Conservation (phyloP, 1,140 invertebrate genomes). For the Ridgeia piscesae region DNA sequence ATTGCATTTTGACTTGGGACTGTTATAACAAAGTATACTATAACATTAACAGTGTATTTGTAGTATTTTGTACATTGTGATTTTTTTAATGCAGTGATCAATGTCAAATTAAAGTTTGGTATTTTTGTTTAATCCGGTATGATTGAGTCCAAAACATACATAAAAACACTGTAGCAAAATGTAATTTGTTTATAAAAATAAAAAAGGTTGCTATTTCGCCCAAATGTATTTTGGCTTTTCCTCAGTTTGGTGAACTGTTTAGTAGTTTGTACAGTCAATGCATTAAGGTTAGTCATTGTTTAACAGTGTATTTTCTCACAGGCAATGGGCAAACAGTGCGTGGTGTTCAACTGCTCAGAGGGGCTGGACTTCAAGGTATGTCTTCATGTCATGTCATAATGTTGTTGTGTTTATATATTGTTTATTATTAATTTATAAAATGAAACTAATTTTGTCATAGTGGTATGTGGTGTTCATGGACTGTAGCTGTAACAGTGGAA, state of each 20-base stretch:
- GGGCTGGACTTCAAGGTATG: constrained; percentile 66
- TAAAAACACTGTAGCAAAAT: no score
- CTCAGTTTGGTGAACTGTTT: no score
- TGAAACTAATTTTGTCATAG: background rate
- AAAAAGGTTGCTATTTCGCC: background rate
- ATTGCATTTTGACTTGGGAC: no score
- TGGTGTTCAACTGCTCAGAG: constrained; percentile 61
- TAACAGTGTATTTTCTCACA: constrained; percentile 25
- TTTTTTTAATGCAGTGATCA: no score
- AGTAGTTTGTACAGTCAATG: no score
- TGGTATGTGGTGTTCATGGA: background rate
- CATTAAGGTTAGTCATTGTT: no score
- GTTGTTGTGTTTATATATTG: background rate
- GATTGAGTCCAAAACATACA: no score
- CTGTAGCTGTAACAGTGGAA: background rate
- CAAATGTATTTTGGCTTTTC: background rate
- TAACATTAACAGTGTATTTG: no score
- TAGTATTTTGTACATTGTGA: no score
- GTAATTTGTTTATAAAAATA: background rate
- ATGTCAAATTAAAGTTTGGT: no score
- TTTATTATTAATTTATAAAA: background rate
- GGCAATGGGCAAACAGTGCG: constrained; percentile 58
- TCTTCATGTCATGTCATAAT: background rate
- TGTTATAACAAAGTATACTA: no score
- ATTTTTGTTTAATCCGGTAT: no score